A percentile compares a stretch with the other conserved stretches of the same genome.
Evolutionary conservation across 2,113 vertebrate species (phyloP).

Genomic region (Cyrtonyx montezumae): DNA sequence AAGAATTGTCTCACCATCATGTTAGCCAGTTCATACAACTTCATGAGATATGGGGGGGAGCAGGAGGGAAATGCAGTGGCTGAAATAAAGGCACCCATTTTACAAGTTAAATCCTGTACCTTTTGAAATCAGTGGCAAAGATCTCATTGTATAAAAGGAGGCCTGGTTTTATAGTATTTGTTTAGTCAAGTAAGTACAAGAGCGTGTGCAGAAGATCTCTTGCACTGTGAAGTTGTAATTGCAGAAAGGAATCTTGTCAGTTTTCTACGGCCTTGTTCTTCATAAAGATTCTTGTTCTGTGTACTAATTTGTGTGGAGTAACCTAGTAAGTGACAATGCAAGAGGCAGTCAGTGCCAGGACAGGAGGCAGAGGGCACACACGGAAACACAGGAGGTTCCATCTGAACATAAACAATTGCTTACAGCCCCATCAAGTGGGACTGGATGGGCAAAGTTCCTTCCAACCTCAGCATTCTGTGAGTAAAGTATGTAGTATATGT

Average conservation of each 20-base stretch:
- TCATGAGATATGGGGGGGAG: background rate
- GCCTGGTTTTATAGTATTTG: background rate
- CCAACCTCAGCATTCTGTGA: background rate
- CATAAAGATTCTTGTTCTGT: background rate
- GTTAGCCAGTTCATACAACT: background rate
- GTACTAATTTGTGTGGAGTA: background rate
- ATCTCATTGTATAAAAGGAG: background rate
- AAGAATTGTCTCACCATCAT: fast-evolving
- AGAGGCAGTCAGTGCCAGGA: background rate
- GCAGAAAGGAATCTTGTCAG: background rate
- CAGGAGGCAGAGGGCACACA: background rate
- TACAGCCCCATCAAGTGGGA: no score
- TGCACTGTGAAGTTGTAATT: background rate
- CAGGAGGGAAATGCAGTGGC: background rate
- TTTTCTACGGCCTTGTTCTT: background rate
- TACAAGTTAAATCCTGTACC: background rate
- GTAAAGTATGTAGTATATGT: background rate
- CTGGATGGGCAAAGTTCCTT: background rate
- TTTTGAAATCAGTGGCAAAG: background rate
- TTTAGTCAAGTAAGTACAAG: background rate
- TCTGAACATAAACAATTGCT: background rate
- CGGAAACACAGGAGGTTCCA: background rate
- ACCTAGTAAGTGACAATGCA: no score
- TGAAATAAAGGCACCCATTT: background rate
- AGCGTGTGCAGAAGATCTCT: background rate